Evolutionary conservation across 2,888 invertebrate species (phyloP).

Genomic region (Catonia carolina): DNA sequence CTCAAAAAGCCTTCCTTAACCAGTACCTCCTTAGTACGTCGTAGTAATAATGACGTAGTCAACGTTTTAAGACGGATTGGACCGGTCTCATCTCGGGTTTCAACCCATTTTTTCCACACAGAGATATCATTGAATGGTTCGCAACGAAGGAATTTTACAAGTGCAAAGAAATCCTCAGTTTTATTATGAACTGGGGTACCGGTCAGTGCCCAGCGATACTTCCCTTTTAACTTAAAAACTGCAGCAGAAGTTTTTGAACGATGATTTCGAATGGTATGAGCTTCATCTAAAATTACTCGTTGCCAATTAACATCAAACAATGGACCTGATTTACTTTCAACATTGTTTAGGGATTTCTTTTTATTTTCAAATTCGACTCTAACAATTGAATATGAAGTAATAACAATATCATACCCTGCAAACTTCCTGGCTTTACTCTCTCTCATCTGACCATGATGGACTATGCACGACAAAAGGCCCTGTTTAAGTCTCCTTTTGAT

Average conservation of each 20-base stretch:
- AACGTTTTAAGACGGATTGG: conserved; percentile 75
- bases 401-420: conserved; percentile 68
- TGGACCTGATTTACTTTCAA: conserved; percentile 43
- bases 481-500: conserved; percentile 56
- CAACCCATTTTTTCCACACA: conserved; percentile 90
- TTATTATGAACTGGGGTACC: conserved; percentile 96
- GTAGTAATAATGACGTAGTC: conserved; percentile 75
- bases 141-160: conserved; percentile 76
- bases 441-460: conserved; percentile 78
- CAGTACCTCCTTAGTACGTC: conserved; percentile 80
- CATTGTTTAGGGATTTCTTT: conserved; percentile 3
- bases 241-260: conserved; percentile 68
- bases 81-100: conserved; percentile 71
- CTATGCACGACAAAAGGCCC: conserved; percentile 54
- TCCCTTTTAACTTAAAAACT: conserved; percentile 56
- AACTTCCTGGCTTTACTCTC: conserved; percentile 55
- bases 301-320: conserved; percentile 71
- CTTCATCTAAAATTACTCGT: conserved; percentile 87
- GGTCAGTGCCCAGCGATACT: conserved; percentile 75
- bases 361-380: conserved; percentile 33
- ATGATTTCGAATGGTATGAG: conserved; percentile 83
- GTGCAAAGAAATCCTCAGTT: conserved; percentile 71
- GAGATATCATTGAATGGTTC: conserved; percentile 81
- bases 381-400: conserved; percentile 81
- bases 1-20: conserved; percentile 55